Conservation (phyloP, 2,888 invertebrate genomes). For the Gymnocheta viridis region DNA sequence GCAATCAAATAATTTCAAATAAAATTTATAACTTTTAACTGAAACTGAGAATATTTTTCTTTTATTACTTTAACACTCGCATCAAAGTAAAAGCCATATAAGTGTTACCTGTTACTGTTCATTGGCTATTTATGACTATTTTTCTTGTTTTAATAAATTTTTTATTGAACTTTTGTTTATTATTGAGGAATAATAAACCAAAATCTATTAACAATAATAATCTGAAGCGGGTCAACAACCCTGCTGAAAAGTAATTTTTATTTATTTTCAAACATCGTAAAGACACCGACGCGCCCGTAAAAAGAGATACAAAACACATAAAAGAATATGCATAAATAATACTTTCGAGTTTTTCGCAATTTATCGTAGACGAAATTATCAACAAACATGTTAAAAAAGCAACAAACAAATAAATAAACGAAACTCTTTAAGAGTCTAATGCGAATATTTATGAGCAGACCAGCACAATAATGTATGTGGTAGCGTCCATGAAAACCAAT, state of each 20-base stretch:
- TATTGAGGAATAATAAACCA: not conserved
- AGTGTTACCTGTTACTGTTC: not conserved
- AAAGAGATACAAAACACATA: not conserved
- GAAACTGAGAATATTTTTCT: not conserved
- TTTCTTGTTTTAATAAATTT: not conserved
- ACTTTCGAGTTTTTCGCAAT: not conserved
- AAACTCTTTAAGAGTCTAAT: conserved; percentile 18
- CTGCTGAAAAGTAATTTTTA: not conserved
- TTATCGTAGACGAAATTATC: not conserved
- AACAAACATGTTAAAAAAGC: not conserved
- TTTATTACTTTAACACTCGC: not conserved
- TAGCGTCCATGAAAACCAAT: not conserved
- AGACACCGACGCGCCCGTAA: not conserved
- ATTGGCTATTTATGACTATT: no score
- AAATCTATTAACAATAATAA: not conserved
- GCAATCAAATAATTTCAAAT: not conserved
- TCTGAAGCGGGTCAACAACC: not conserved
- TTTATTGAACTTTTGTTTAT: not conserved
- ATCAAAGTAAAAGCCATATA: not conserved
- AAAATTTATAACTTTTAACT: not conserved
- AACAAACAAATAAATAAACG: not conserved
- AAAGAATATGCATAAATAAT: not conserved
- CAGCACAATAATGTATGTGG: not conserved
- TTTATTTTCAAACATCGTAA: not conserved
- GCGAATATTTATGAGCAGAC: conserved; percentile 2